phyloP scores from a whole-genome alignment of 2,888 invertebrate genomes.

The Catocala nupta region DNA sequence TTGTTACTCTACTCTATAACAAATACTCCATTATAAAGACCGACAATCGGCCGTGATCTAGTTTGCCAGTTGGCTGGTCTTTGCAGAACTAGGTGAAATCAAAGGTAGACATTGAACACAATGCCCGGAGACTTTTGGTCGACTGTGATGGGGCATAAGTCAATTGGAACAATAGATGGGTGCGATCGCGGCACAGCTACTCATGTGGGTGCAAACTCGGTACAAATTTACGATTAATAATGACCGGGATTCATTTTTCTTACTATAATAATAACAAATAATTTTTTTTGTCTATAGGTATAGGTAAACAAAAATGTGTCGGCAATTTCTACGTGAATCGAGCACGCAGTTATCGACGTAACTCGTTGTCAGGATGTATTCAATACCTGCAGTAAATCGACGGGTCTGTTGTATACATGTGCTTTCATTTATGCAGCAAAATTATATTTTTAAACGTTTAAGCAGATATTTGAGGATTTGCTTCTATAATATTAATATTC shows the following conservation, averaged over 20 bases:
- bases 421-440: too few species aligned
- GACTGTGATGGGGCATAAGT: slow-evolving; percentile 69
- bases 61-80: slow-evolving; percentile 43
- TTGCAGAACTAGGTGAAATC: slow-evolving; percentile 43
- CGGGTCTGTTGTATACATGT: neutral
- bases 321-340: neutral
- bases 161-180: slow-evolving; percentile 80
- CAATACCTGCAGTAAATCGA: neutral
- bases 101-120: slow-evolving; percentile 63
- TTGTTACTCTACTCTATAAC: slow-evolving; percentile 23
- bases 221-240: slow-evolving; percentile 2
- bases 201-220: slow-evolving; percentile 19
- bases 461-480: neutral
- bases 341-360: neutral
- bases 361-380: neutral
- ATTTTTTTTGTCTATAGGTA: too few species aligned
- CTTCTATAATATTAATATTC: too few species aligned
- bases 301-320: too few species aligned
- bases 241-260: neutral
- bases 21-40: slow-evolving; percentile 8
- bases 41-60: slow-evolving; percentile 32
- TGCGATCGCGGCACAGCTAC: slow-evolving; percentile 57
- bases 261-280: neutral
- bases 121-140: slow-evolving; percentile 70
- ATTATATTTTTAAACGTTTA: too few species aligned